phyloP scores from a whole-genome alignment of 2,113 vertebrate genomes.

The Tor tambroides region DNA sequence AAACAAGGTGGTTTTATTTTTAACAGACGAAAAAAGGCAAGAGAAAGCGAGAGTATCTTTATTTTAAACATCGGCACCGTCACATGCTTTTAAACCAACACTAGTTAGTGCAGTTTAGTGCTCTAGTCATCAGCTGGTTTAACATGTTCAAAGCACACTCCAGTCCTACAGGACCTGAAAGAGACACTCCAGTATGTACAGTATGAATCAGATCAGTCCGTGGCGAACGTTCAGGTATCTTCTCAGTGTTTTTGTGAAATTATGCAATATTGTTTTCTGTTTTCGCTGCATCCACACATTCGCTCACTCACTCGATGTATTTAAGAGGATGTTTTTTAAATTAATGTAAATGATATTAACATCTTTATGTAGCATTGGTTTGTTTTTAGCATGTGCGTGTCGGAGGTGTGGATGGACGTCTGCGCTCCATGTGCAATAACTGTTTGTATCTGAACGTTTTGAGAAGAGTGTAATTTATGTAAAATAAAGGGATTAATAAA shows the following conservation, averaged over 20 bases:
- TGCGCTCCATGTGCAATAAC: conserved; percentile 85
- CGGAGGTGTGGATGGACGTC: conserved; percentile 78
- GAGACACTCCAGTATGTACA: conserved; percentile 29
- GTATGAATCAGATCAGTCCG: neutral
- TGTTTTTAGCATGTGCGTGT: conserved; percentile 70
- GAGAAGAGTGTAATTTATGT: conserved; percentile 85
- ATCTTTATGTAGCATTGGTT: conserved; percentile 57
- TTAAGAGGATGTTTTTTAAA: conserved; percentile 51
- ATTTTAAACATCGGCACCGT: neutral
- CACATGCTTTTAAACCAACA: neutral
- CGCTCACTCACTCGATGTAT: conserved; percentile 26
- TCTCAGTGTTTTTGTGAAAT: conserved; percentile 4
- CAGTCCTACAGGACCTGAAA: conserved; percentile 14
- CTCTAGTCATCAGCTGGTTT: neutral
- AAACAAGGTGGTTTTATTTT: neutral
- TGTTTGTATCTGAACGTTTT: conserved; percentile 81
- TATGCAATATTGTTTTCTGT: conserved; percentile 35
- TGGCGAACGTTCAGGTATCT: neutral
- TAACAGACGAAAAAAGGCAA: neutral
- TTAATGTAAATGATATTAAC: conserved; percentile 62
- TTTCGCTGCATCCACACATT: conserved; percentile 48
- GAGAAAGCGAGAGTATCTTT: neutral
- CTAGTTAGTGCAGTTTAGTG: neutral
- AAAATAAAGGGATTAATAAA: conserved; percentile 82
- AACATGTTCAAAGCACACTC: conserved; percentile 18